A percentile compares a stretch with the other conserved stretches of the same genome.
Evolutionary conservation across 2,888 invertebrate species (phyloP).

Genomic region (Clivina fossor): DNA sequence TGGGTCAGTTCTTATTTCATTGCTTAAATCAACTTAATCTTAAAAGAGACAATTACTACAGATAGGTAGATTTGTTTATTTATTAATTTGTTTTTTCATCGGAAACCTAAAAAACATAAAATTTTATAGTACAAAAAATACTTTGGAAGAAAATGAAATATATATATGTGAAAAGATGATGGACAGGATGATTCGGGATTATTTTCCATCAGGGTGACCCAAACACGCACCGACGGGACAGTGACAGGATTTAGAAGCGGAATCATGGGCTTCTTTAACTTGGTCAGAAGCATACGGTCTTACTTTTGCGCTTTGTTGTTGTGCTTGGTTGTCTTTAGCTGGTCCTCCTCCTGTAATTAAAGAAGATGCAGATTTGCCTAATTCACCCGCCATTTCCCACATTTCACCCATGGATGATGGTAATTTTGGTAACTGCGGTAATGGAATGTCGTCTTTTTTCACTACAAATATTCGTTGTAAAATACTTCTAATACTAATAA

Average conservation of each 20-base stretch:
- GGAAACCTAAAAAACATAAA: not conserved
- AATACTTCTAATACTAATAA: not conserved
- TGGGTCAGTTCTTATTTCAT: too few species aligned
- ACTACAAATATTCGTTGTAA: slow-evolving; percentile 15
- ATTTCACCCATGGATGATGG: slow-evolving; percentile 62
- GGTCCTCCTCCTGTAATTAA: slow-evolving; percentile 46
- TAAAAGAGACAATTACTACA: not conserved
- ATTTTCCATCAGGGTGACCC: slow-evolving; percentile 39
- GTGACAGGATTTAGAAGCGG: slow-evolving; percentile 42
- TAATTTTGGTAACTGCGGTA: slow-evolving; percentile 58
- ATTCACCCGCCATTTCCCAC: slow-evolving; percentile 45
- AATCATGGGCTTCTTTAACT: slow-evolving; percentile 38
- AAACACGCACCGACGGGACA: slow-evolving; percentile 46
- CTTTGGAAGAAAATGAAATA: not conserved
- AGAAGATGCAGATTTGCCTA: slow-evolving; percentile 41
- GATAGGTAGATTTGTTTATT: not conserved
- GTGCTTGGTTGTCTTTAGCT: slow-evolving; percentile 3
- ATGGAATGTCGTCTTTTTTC: slow-evolving; percentile 23
- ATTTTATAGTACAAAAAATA: not conserved
- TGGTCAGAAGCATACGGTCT: slow-evolving; percentile 27
- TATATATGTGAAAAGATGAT: not conserved
- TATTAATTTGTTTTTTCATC: not conserved
- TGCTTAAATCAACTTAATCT: not conserved
- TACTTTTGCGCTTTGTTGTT: not conserved
- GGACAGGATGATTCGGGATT: not conserved